phyloP scores from a whole-genome alignment of 2,888 invertebrate species.

The Hydrotaea cyrtoneurina region DNA sequence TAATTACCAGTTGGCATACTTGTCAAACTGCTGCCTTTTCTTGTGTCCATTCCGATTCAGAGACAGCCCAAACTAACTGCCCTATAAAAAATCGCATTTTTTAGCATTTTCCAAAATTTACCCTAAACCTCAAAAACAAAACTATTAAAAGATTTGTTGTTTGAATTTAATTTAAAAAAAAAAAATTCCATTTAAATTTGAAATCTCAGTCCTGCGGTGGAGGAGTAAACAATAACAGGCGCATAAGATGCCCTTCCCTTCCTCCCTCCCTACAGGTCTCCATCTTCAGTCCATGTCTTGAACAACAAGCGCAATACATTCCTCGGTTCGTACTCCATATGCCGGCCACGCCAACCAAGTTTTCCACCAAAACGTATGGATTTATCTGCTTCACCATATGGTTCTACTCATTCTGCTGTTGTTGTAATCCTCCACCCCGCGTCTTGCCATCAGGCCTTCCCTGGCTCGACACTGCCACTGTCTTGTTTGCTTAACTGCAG shows the following conservation, averaged over 20 bases:
- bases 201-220: too few relatives aligned
- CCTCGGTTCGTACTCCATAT: not conserved
- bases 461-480: not conserved
- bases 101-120: too few relatives aligned
- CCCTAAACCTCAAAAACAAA: too few relatives aligned
- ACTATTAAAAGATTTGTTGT: too few relatives aligned
- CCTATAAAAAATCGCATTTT: too few relatives aligned
- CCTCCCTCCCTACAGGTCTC: not conserved
- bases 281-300: constrained; percentile 2
- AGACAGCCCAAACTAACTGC: too few relatives aligned
- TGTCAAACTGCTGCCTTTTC: too few relatives aligned
- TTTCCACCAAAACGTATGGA: constrained; percentile 25
- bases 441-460: not conserved
- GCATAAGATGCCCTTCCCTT: too few relatives aligned
- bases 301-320: not conserved
- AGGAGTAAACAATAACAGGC: not conserved
- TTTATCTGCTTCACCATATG: constrained; percentile 22
- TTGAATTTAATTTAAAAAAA: too few relatives aligned
- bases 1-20: too few relatives aligned
- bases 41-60: too few relatives aligned
- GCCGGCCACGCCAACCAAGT: not conserved
- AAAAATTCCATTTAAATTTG: too few relatives aligned
- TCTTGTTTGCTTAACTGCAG: not conserved
- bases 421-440: not conserved
- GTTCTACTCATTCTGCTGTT: not conserved